Evolutionary conservation across 2,797 vertebrate genomes (phyloP), one percentile per base, ranked within the genome.

Genomic region (Melanotaenia boesemani): DNA sequence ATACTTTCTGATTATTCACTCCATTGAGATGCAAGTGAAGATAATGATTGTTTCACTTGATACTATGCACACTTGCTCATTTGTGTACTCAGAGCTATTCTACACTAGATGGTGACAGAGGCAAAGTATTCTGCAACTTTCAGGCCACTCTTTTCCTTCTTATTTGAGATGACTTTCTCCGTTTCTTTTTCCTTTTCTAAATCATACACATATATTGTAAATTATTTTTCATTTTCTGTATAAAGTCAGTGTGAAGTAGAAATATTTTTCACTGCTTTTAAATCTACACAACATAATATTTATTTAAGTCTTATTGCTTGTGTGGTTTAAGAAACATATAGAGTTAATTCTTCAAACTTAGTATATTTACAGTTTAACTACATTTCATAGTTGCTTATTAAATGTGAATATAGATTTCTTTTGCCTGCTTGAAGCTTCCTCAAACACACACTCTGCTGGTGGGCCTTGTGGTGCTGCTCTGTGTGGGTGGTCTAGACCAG

Each of bases 401-500:
- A 61, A 60, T 46, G 5, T 20, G 63, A 70, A 15, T 62, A 55
- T 50, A 80, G 50, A n/a, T 54, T 3, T 66, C 12, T 24, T 72
- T 76, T 84, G 65, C 70, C 60, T 28, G 1, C 28, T 46, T 62
- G 46, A 71, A 2, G 12, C 46, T 37, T 2, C 36, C 59, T 55
- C 8, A 15, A 57, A 63, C 61, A 60, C 74, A 37, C 67, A 41
- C 46, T 74, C 80, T 87, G 89, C 87, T 88, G 90, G 90, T 89
- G 89, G 92, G 86, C 90, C 44, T 63, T 63, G 76, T 70, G 52
- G 78, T 72, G 72, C 39, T 30, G 37, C 82, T 86, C 26, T 70
- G 63, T 84, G 88, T 93, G 94, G 94, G 94, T 95, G 94, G 94
- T 94, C 93, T 64, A 36, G 62, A 70, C 86, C 89, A 91, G 91